A percentile compares a stretch with the other conserved stretches of the same genome.
Conservation (phyloP, 2,113 vertebrate species). For the Microtus ochrogaster region DNA sequence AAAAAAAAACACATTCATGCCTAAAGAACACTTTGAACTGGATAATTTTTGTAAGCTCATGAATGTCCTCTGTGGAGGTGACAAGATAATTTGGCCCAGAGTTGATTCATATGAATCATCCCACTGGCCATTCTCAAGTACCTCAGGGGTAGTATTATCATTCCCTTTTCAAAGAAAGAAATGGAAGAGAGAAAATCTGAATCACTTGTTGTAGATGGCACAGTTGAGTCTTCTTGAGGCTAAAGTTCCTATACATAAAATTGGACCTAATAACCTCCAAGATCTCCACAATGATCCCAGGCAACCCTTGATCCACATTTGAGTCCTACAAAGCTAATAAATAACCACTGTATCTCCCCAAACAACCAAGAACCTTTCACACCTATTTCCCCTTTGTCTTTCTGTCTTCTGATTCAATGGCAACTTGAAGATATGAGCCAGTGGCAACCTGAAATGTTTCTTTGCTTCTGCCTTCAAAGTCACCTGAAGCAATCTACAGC, state of each 20-base stretch:
- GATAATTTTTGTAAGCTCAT: too few relatives aligned
- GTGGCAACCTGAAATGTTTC: background rate
- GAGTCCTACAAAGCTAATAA: background rate
- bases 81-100: background rate
- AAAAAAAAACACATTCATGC: background rate
- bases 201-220: background rate
- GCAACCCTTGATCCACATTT: background rate
- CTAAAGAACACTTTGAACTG: background rate
- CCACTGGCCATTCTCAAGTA: background rate
- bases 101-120: background rate
- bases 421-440: background rate
- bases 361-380: background rate
- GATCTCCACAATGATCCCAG: background rate
- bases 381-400: too few relatives aligned
- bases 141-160: fast-evolving
- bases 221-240: background rate
- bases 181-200: background rate
- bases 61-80: background rate
- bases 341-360: background rate
- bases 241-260: background rate
- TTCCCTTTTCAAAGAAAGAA: background rate
- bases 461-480: background rate
- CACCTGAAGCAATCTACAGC: background rate
- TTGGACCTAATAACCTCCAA: background rate
- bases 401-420: background rate